These are phyloP conservation scores for Sceliomorpha sp. DNA, from an alignment of 2,888 invertebrate genomes.

Conservation along the genomic window DNA sequence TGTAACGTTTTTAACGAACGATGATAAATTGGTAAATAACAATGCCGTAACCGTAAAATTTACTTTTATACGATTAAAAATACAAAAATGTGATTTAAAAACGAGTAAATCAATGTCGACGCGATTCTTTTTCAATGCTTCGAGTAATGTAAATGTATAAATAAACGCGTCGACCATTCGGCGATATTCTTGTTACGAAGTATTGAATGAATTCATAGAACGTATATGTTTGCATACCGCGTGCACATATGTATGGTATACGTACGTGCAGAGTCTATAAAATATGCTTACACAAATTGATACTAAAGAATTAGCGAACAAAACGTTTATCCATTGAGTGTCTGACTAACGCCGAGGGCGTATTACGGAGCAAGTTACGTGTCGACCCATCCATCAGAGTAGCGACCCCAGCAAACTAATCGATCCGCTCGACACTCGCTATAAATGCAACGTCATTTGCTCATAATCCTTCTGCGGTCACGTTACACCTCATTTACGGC, in stretches of 20 bases:
- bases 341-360: conserved; percentile 14
- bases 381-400: conserved; percentile 15
- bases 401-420: conserved; percentile 19
- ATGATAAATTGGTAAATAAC: too few species aligned
- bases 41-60: too few species aligned
- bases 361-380: conserved; percentile 23
- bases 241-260: neutral
- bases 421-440: conserved; percentile 6
- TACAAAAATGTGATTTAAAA: too few species aligned
- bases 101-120: too few species aligned
- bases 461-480: neutral
- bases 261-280: neutral
- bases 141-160: too few species aligned
- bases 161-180: too few species aligned
- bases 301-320: conserved; percentile 22
- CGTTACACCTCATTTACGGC: conserved; percentile 1
- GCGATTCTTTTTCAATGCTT: too few species aligned
- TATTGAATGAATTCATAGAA: too few species aligned
- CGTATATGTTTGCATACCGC: too few species aligned
- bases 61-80: too few species aligned
- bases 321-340: conserved; percentile 25
- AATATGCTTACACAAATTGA: conserved; percentile 13
- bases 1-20: too few species aligned
- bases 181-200: too few species aligned
- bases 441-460: conserved; percentile 2